These are phyloP conservation scores for Drosophila barbarae DNA, from an alignment of 2,888 invertebrate species.

Conservation along the genomic window DNA sequence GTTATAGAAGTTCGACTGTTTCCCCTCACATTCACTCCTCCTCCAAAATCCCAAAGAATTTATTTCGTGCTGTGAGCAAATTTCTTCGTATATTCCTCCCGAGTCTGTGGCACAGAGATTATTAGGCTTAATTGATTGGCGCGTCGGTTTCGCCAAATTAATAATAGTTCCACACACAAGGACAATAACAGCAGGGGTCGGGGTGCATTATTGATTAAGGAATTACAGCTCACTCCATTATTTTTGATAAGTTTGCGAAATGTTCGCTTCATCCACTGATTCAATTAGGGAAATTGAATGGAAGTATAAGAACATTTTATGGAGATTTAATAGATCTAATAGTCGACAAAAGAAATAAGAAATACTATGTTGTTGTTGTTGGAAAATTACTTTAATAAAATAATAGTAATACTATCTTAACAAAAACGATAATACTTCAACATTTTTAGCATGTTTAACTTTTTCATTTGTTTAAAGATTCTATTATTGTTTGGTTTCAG, in stretches of 20 bases:
- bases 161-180: constrained; percentile 22
- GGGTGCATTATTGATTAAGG: constrained; percentile 19
- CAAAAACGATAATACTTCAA: not conserved
- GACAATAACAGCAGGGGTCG: constrained; percentile 16
- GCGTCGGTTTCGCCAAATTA: constrained; percentile 32
- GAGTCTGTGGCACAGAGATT: constrained; percentile 32
- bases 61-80: constrained; percentile 24
- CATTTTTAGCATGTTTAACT: not conserved
- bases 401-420: no score
- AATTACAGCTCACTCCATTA: constrained; percentile 15
- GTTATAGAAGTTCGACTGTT: not conserved
- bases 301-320: constrained; percentile 1
- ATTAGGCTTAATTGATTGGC: constrained; percentile 53
- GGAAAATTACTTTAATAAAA: no score
- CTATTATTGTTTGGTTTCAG: not conserved
- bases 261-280: constrained; percentile 1
- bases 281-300: constrained; percentile 23
- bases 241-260: constrained; percentile 9
- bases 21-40: not conserved
- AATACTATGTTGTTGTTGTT: no score
- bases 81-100: constrained; percentile 13
- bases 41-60: constrained; percentile 3
- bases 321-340: not conserved
- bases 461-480: not conserved
- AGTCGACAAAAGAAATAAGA: not conserved